A percentile compares a stretch with the other conserved stretches of the same genome.
Evolutionary conservation across 2,888 invertebrate species (phyloP).

Genomic region (Xylota segnis): DNA sequence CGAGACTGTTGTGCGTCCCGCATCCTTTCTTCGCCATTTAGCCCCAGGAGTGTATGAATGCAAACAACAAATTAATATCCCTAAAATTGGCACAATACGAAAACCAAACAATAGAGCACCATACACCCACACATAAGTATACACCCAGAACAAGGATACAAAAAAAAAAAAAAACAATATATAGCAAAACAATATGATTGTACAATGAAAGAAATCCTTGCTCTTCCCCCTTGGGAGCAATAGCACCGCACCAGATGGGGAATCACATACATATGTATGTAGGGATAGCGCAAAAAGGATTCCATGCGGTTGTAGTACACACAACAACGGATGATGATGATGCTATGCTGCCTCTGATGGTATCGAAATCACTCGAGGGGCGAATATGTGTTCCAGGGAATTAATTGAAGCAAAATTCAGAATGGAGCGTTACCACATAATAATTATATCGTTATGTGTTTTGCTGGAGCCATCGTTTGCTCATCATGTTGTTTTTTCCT

Average conservation of each 20-base stretch:
- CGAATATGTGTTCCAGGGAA: slow-evolving; percentile 43
- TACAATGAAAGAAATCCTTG: slow-evolving; percentile 58
- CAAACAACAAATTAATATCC: slow-evolving; percentile 76
- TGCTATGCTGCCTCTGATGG: slow-evolving; percentile 17
- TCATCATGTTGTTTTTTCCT: neutral
- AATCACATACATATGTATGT: neutral
- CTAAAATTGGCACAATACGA: slow-evolving; percentile 74
- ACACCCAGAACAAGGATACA: neutral
- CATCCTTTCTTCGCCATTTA: neutral
- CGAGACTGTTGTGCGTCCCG: slow-evolving; percentile 4
- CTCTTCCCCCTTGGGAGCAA: slow-evolving; percentile 29
- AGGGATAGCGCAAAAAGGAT: slow-evolving; percentile 26
- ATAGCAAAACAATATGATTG: slow-evolving; percentile 40
- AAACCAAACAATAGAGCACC: slow-evolving; percentile 65
- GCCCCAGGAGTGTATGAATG: slow-evolving; percentile 55
- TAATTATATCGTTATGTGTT: slow-evolving; percentile 58
- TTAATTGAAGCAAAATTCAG: slow-evolving; percentile 59
- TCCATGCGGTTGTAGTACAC: slow-evolving; percentile 27
- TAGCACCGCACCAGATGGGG: slow-evolving; percentile 25
- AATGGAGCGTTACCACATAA: slow-evolving; percentile 57
- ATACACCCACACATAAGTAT: slow-evolving; percentile 17
- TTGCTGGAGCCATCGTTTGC: slow-evolving; percentile 1
- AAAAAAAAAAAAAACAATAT: slow-evolving; percentile 6
- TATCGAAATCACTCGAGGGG: slow-evolving; percentile 66
- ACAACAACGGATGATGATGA: slow-evolving; percentile 12